A percentile compares a stretch with the other conserved stretches of the same genome.
These are phyloP conservation scores for Sebastes oblongus DNA, from an alignment of 2,797 vertebrate species.

Conservation along the genomic window DNA sequence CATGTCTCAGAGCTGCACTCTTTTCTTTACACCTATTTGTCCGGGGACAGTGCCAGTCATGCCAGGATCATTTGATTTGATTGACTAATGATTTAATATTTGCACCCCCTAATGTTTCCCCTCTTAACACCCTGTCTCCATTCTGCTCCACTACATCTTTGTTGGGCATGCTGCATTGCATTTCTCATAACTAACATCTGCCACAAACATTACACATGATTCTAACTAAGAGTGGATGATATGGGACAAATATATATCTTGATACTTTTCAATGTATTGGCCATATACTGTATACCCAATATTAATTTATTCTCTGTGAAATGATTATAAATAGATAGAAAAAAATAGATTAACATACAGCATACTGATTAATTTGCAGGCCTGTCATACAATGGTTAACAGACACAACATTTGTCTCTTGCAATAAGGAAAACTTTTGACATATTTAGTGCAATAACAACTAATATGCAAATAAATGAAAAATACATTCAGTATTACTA, in stretches of 20 bases:
- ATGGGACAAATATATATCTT: neutral
- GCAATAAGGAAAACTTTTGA: neutral
- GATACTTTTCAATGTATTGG: neutral
- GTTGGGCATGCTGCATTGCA: slow-evolving; percentile 59
- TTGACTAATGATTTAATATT: neutral
- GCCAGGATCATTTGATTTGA: neutral
- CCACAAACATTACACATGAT: slow-evolving; percentile 56
- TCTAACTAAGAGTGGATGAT: slow-evolving; percentile 51
- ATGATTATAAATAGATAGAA: too few species aligned
- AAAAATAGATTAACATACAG: neutral
- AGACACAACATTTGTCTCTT: neutral
- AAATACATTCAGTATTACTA: neutral
- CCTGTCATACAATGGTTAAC: neutral
- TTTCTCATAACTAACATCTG: slow-evolving; percentile 36
- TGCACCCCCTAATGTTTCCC: neutral
- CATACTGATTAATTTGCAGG: neutral
- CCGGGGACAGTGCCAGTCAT: neutral
- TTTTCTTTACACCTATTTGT: neutral
- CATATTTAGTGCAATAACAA: neutral
- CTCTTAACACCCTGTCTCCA: neutral
- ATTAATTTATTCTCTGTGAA: neutral
- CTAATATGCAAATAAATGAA: neutral
- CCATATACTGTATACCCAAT: too few species aligned
- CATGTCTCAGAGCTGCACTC: neutral
- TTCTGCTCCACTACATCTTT: neutral